Evolutionary conservation across 2,113 vertebrate species (phyloP).

Genomic region (Chionodraco myersi): DNA sequence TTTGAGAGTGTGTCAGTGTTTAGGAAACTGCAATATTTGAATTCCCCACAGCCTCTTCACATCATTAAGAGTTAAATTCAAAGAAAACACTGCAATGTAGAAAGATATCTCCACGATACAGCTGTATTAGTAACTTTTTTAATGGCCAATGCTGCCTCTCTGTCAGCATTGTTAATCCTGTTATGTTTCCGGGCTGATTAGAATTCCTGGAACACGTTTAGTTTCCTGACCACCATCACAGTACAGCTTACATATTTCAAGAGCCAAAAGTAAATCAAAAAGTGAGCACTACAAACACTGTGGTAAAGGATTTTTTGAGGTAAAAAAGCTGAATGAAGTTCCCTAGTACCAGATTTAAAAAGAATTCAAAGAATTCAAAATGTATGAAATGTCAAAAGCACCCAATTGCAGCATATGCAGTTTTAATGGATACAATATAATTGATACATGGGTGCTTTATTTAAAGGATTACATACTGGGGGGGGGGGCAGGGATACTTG

Average conservation of each 20-base stretch:
- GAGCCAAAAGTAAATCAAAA: constrained; percentile 45
- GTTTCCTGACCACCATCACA: constrained; percentile 63
- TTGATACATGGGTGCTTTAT: no score
- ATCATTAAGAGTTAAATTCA: constrained; percentile 8
- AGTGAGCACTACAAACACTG: constrained; percentile 31
- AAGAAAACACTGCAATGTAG: constrained; percentile 6
- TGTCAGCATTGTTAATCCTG: constrained; percentile 52
- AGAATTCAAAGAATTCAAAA: background rate
- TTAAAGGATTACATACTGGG: no score
- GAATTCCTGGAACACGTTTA: constrained; percentile 67
- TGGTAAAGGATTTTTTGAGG: constrained; percentile 1
- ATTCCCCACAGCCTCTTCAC: background rate
- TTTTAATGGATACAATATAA: no score
- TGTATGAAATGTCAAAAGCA: no score
- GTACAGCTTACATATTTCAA: constrained; percentile 17
- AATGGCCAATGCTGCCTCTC: constrained; percentile 18
- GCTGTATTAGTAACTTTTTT: constrained; percentile 21
- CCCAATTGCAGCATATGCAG: no score
- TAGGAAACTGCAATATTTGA: background rate
- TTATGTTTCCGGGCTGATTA: constrained; percentile 61
- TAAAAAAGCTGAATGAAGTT: constrained; percentile 10
- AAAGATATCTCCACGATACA: background rate
- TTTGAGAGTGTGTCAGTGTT: no score
- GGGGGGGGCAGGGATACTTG: no score
- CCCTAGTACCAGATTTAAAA: background rate